Conservation (phyloP, 2,113 vertebrate genomes). For the Elgaria multicarinata region DNA sequence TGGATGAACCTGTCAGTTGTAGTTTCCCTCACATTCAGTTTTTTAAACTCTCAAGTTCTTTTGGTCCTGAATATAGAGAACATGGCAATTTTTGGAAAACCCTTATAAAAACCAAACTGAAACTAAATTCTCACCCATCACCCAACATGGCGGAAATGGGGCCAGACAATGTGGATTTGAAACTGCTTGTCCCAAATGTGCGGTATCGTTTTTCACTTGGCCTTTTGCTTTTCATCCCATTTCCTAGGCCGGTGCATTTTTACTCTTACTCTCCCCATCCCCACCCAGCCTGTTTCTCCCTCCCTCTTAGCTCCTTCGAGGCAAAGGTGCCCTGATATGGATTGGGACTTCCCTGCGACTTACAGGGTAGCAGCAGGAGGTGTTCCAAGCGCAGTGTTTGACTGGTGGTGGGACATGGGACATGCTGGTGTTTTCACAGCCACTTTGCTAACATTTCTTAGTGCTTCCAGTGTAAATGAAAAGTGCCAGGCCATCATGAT, state of each 20-base stretch:
- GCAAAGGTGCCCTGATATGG: background rate
- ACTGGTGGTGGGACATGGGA: conserved; percentile 30
- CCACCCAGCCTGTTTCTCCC: background rate
- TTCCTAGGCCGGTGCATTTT: background rate
- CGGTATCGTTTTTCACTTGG: background rate
- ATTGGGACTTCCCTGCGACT: background rate
- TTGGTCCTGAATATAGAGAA: too few relatives aligned
- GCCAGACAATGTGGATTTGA: background rate
- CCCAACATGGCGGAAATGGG: background rate
- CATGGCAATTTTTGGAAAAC: too few relatives aligned
- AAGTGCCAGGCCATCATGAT: conserved; percentile 54
- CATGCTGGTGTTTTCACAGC: conserved; percentile 39
- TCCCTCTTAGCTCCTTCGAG: background rate
- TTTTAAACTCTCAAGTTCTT: too few relatives aligned
- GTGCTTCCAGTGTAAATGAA: conserved; percentile 60
- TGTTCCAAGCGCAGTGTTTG: background rate
- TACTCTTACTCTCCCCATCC: background rate
- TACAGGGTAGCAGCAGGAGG: background rate
- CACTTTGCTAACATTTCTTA: conserved; percentile 67
- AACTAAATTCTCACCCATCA: too few relatives aligned
- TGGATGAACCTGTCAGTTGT: too few relatives aligned
- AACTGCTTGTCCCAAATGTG: background rate
- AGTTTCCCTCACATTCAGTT: too few relatives aligned
- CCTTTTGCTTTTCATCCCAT: conserved; percentile 1
- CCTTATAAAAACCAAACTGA: too few relatives aligned